phyloP scores from a whole-genome alignment of 2,113 vertebrate genomes.

The Pogonocichla stellata region DNA sequence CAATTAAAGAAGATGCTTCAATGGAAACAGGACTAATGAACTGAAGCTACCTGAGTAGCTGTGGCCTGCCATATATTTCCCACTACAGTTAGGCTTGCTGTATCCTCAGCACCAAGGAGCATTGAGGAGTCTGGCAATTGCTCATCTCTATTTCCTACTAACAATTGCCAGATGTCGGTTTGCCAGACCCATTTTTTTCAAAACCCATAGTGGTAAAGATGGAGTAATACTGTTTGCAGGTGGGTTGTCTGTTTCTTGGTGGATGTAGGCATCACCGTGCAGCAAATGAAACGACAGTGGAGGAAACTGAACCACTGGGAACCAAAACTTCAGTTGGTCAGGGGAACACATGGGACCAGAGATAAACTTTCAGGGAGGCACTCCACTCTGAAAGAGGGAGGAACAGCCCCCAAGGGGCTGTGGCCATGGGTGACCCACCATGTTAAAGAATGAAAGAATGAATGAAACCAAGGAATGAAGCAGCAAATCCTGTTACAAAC shows the following conservation, averaged over 20 bases:
- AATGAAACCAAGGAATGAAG: background rate
- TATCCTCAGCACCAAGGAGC: background rate
- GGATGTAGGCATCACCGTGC: background rate
- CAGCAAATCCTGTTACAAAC: background rate
- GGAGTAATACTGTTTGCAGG: background rate
- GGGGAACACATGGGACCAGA: background rate
- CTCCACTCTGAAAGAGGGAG: background rate
- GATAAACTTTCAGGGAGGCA: fast-evolving
- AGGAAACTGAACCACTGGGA: background rate
- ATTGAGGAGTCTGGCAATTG: background rate
- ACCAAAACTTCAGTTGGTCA: background rate
- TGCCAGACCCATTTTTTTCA: background rate
- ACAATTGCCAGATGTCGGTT: background rate
- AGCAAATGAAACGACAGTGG: background rate
- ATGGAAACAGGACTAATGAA: background rate
- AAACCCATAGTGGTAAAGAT: background rate
- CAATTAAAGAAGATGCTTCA: background rate
- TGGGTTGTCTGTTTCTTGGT: background rate
- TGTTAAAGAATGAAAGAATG: background rate
- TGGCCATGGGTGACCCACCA: fast-evolving
- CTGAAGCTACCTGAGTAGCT: background rate
- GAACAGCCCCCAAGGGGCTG: fast-evolving
- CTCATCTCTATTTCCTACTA: background rate
- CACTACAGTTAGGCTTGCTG: background rate
- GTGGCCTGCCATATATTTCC: background rate